Evolutionary conservation across 2,888 invertebrate genomes (phyloP).

Genomic region (Frankliniella fusca): DNA sequence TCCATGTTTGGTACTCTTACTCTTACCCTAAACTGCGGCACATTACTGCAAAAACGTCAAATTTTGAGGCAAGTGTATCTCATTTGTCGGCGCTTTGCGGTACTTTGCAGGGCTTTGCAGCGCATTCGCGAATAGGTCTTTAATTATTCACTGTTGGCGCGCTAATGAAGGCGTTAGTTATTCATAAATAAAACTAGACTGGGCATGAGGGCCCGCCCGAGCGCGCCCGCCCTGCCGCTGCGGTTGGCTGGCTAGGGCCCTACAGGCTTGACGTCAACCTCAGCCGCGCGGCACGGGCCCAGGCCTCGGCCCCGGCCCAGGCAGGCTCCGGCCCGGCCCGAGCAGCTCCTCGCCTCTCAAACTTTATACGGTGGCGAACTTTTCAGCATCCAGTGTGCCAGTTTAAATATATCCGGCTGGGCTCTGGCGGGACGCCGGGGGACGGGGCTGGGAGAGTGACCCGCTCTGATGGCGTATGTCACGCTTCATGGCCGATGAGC

Average conservation of each 20-base stretch:
- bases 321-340: not conserved
- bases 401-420: not conserved
- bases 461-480: not conserved
- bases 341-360: not conserved
- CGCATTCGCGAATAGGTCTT: not conserved
- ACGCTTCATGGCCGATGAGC: too few relatives aligned
- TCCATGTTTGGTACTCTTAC: too few relatives aligned
- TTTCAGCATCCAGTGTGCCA: not conserved
- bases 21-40: too few relatives aligned
- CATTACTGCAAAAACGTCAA: too few relatives aligned
- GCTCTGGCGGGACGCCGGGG: not conserved
- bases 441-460: not conserved
- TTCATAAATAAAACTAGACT: conserved; percentile 10
- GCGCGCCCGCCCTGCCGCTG: too few relatives aligned
- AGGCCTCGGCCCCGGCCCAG: not conserved
- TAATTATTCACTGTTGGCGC: conserved; percentile 5
- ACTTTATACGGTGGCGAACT: not conserved
- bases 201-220: not conserved
- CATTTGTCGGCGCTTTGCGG: too few relatives aligned
- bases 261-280: too few relatives aligned
- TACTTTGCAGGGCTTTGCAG: too few relatives aligned
- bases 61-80: too few relatives aligned
- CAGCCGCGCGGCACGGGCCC: not conserved
- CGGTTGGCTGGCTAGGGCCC: too few relatives aligned
- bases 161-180: conserved; percentile 6